phyloP scores from a whole-genome alignment of 2,113 vertebrate species.

The Sceloporus undulatus region DNA sequence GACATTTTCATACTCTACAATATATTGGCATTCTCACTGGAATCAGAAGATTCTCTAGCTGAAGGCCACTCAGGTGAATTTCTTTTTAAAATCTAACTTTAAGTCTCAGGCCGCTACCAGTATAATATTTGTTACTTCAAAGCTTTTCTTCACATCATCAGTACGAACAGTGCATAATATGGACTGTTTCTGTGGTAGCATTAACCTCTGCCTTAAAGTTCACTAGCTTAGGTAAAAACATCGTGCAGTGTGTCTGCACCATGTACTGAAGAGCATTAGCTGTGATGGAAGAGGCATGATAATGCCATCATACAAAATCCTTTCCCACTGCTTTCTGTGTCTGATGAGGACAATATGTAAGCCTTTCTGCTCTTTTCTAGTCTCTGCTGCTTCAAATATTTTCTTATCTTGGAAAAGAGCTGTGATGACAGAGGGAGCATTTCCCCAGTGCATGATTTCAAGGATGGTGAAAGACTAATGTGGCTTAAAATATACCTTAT shows the following conservation, averaged over 20 bases:
- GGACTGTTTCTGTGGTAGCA: too few relatives aligned
- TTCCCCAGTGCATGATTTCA: slow-evolving; percentile 38
- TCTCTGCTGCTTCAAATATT: slow-evolving; percentile 3
- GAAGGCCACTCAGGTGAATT: too few relatives aligned
- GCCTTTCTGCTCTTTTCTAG: neutral
- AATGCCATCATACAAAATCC: neutral
- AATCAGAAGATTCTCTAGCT: too few relatives aligned
- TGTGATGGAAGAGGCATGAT: neutral
- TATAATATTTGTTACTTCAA: too few relatives aligned
- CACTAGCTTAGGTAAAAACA: neutral
- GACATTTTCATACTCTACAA: too few relatives aligned
- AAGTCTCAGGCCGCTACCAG: too few relatives aligned
- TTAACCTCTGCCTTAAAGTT: too few relatives aligned
- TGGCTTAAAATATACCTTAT: neutral
- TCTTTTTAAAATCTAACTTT: too few relatives aligned
- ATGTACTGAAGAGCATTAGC: too few relatives aligned
- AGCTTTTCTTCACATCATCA: too few relatives aligned
- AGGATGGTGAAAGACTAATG: slow-evolving; percentile 35
- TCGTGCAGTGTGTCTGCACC: neutral
- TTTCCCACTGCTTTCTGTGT: neutral
- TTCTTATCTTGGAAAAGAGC: slow-evolving; percentile 36
- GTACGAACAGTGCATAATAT: too few relatives aligned
- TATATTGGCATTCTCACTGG: too few relatives aligned
- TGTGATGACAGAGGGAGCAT: neutral
- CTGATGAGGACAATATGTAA: neutral